These are phyloP conservation scores for Gadus macrocephalus DNA, from an alignment of 2,113 vertebrate species.

Conservation along the genomic window DNA sequence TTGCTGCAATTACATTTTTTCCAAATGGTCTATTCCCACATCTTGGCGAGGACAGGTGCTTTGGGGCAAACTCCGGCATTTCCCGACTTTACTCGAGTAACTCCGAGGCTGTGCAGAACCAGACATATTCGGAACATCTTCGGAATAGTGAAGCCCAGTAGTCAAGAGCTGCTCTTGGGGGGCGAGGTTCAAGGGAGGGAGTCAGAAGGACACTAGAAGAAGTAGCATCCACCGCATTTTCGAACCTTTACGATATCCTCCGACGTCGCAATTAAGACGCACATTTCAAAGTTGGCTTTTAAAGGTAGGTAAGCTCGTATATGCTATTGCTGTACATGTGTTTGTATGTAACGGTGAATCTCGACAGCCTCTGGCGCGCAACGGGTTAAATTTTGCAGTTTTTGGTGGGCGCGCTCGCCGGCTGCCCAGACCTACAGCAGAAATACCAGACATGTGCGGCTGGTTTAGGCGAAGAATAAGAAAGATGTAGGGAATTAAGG, in stretches of 20 bases:
- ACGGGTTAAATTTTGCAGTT: constrained; percentile 82
- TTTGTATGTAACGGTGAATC: background rate
- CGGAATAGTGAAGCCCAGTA: constrained; percentile 64
- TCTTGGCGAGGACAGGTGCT: constrained; percentile 23
- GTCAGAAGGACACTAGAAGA: constrained; percentile 30
- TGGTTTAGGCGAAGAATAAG: too few relatives aligned
- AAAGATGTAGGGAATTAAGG: too few relatives aligned
- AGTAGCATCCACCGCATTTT: background rate
- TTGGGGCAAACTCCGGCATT: constrained; percentile 40
- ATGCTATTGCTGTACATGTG: background rate
- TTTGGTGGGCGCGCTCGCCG: constrained; percentile 35
- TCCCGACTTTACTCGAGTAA: constrained; percentile 63
- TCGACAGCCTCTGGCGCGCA: constrained; percentile 27
- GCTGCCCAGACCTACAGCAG: background rate
- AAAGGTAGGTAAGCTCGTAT: constrained; percentile 32
- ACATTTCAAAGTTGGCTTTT: background rate
- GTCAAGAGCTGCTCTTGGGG: constrained; percentile 58
- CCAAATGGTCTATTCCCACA: background rate
- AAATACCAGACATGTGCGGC: too few relatives aligned
- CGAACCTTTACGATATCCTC: constrained; percentile 22
- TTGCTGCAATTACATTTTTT: too few relatives aligned
- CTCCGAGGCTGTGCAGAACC: constrained; percentile 51
- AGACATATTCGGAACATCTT: constrained; percentile 60
- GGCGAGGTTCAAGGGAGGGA: constrained; percentile 53
- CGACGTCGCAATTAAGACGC: constrained; percentile 17